Evolutionary conservation across 2,113 vertebrate genomes (phyloP), one percentile per base, ranked within the genome.

Genomic region (Rana temporaria): DNA sequence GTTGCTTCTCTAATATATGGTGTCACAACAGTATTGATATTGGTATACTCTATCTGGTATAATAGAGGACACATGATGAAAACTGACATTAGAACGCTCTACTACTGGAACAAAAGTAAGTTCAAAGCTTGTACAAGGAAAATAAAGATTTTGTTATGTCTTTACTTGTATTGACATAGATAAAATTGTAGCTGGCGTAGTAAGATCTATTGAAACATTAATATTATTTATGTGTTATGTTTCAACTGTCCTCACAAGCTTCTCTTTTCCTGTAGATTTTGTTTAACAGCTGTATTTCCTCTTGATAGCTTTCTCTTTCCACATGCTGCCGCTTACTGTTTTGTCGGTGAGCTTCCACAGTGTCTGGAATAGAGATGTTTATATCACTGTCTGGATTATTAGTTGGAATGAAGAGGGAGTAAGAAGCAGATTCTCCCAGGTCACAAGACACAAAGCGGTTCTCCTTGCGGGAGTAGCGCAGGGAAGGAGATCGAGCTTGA

Each of bases 361-460:
- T 99, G 92, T 99, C 98, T 0, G 98, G 98, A 80, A 99, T 99
- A n/a, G 94, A 96, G 88, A 99, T 99, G 88, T 96, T 99, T 83
- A 99, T 92, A 78, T 96, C 94, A 0, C 92, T 88, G 53, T 95
- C 93, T 0, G 96, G 94, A 79, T 94, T 94, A 86, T 92, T 89
- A 1, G 93, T 94, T 4, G 98, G 98, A 79, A 99, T 95, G 87
- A 98, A 93, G 87, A 99, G 92, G 0, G 98, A 99, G 87, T 97
- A 99, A 8, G 98, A 99, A 0, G 98, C 98, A 0, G 93, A 96
- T 87, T 99, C 98, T 0, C 94, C 97, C 85, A 99, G 87, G 84
- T 99, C 98, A 8, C 97, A 99, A 0, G 96, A 98, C 76, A 99
- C 95, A 4, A 99, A 99, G 24, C 98, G 95, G 88, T 99, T 99